Base-by-base conservation (phyloP, 2,113 vertebrate genomes). In the Oryzias celebensis region DNA sequence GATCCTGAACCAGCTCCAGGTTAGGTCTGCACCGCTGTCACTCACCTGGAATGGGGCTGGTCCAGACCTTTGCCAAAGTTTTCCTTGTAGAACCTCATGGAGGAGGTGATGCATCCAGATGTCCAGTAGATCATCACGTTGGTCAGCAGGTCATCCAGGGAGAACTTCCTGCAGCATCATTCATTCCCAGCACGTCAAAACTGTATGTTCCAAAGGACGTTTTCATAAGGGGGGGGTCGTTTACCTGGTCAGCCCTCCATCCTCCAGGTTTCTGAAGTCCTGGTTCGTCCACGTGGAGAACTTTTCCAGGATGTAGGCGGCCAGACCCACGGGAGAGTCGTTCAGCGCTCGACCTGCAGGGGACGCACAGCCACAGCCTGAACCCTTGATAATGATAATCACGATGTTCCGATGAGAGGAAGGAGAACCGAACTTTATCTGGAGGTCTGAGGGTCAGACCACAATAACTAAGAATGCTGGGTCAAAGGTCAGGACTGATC, bases 71-170 rank as follows among this genome's bases (percentile, higher is more conserved):
- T 65, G 45, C 65, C 13, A 0, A 95, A 1, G 70, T 94, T 94
- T 77, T 96, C 94, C 78, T 95, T 96, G 83, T 95, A 96, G 84
- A 91, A 94, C 47, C 94, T 87, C 94, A 96, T 93, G 24, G 95
- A 96, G 8, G 94, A 68, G 41, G 92, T 82, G 50, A 95, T 96
- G 83, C 93, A 94, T 18, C 92, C 85, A 1, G 93, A 91, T 2
- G 88, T 89, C 94, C 95, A 96, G 31, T 96, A 96, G 87, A 96
- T 95, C 94, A 95, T 95, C 58, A 95, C 84, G 0, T 94, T 95
- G n/a, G 94, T 95, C 76, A 96, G 87, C 49, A 96, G 91, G 22
- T 96, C 95, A 58, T 95, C 94, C 47, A 96, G 88, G 22, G 92
- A 87, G 77, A 92, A 96, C 83, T 95, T 95, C 81, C 94, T 96